Conservation (phyloP, 2,797 vertebrate species). For the Phaenicophaeus curvirostris region DNA sequence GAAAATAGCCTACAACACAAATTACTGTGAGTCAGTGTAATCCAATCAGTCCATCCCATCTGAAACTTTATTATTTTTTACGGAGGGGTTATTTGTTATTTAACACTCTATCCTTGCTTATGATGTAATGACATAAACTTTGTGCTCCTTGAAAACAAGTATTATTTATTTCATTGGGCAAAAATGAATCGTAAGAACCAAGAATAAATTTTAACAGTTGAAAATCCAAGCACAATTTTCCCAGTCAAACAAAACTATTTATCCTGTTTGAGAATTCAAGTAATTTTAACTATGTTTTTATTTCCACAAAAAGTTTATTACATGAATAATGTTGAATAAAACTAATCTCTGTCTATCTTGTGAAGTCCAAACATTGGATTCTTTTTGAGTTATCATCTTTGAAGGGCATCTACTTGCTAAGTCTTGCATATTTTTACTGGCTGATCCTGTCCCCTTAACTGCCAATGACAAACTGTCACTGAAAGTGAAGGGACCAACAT, state of each 20-base stretch:
- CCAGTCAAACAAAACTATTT: background rate
- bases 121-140: background rate
- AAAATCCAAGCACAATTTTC: background rate
- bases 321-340: background rate
- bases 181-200: background rate
- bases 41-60: slow-evolving; percentile 9
- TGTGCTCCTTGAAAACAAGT: background rate
- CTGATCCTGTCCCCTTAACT: background rate
- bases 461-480: background rate
- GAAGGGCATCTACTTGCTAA: background rate
- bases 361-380: background rate
- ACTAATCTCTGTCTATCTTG: background rate
- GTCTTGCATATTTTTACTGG: background rate
- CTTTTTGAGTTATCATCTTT: background rate
- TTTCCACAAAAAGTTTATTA: background rate
- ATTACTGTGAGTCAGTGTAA: slow-evolving; percentile 30
- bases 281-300: background rate
- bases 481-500: background rate
- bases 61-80: slow-evolving; percentile 2
- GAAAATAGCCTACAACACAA: background rate
- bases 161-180: background rate
- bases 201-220: background rate
- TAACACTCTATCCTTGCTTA: background rate
- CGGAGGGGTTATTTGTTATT: background rate
- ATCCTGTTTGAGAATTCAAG: background rate